Base-by-base conservation (phyloP, 2,113 vertebrate species). In the Edolisoma coerulescens region DNA sequence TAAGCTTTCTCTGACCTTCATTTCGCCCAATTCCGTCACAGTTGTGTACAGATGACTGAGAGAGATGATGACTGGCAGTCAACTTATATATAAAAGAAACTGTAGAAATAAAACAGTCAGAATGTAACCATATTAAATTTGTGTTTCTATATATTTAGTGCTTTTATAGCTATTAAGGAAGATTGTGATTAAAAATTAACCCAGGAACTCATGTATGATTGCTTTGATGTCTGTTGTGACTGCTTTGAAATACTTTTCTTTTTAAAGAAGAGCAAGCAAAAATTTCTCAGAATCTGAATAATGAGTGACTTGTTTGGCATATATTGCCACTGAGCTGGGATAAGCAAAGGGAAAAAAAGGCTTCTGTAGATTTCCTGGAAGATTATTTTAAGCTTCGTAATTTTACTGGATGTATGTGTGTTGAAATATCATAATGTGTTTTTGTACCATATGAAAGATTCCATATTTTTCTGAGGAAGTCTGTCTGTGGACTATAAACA, bases 1-100 rank as follows among this genome's bases (percentile, higher is more conserved):
- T 87, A 73, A 94, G 57, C 61, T 87, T 91, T n/a, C 49, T 45
- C 50, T 94, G 89, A 76, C 91, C 70, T 94, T 93, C 15, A 9
- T 49, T 89, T 81, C 45, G 69, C 61, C 60, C 42, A 70, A 1
- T 57, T 84, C 37, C 13, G 6, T 85, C 50, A 45, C 26, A 35
- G 33, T 56, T 16, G 11, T 42, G 33, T 68, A 24, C 44, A 64
- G 53, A 64, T 89, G 37, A 39, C 19, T 56, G 32, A 75, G 64
- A 16, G 39, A 57, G 63, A 28, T 64, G 27, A 33, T 84, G 63
- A 33, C 61, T 77, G 53, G 9, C 30, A 65, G n/a, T 65, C 17
- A 73, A 50, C 26, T 84, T 87, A 60, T 86, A 7, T 2, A 7
- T 50, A 7, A 11, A 65, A 86, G 65, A 70, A 91, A 76, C 18